Evolutionary conservation across 1,140 invertebrate genomes (phyloP).

Genomic region (Cryptotermes secundus): DNA sequence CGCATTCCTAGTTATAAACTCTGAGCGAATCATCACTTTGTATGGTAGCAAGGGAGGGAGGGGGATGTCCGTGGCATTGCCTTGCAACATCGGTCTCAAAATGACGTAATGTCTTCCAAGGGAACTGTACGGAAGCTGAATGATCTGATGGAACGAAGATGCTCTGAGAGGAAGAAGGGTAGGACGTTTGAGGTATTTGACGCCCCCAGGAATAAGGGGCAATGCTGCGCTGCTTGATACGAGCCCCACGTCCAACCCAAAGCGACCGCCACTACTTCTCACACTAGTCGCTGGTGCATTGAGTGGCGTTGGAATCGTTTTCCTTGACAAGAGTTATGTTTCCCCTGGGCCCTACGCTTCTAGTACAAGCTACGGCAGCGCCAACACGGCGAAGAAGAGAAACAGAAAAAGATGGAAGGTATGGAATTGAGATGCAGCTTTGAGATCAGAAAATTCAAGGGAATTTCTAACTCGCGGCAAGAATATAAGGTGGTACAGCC

Average conservation of each 20-base stretch:
- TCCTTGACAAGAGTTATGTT: constrained; percentile 29
- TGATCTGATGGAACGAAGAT: neutral
- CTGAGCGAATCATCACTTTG: neutral
- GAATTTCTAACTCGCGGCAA: neutral
- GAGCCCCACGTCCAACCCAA: neutral
- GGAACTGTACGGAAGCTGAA: neutral
- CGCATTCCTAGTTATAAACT: too few species aligned
- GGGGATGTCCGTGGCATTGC: neutral
- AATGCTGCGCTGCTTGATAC: neutral
- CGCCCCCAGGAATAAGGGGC: too few species aligned
- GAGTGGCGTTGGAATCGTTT: constrained; percentile 30
- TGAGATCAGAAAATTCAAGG: neutral
- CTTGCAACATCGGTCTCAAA: neutral
- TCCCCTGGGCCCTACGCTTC: neutral
- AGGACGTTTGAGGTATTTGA: neutral
- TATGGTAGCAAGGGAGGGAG: too few species aligned
- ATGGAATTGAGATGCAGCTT: neutral
- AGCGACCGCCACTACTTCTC: constrained; percentile 30
- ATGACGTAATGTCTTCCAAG: constrained; percentile 12
- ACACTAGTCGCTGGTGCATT: constrained; percentile 26
- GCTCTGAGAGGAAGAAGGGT: neutral
- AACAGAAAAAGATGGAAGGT: neutral
- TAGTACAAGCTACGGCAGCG: neutral
- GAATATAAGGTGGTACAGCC: neutral
- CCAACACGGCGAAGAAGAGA: constrained; percentile 3